These are phyloP conservation scores for Haplotaxodon microlepis DNA, from an alignment of 2,113 vertebrate genomes.

Conservation along the genomic window DNA sequence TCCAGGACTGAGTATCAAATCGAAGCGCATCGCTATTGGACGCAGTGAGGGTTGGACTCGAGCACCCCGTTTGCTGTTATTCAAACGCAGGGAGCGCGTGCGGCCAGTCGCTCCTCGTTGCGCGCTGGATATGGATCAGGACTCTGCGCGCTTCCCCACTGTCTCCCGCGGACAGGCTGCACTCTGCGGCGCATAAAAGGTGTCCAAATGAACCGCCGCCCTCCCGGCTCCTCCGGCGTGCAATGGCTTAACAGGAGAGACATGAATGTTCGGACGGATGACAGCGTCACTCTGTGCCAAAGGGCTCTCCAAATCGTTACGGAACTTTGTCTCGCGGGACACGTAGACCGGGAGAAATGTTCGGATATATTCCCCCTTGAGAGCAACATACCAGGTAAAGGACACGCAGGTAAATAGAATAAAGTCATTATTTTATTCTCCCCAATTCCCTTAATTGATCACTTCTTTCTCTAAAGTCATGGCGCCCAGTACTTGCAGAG, in stretches of 20 bases:
- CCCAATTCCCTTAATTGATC: not conserved
- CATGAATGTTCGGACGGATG: slow-evolving; percentile 85
- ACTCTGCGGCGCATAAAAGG: slow-evolving; percentile 32
- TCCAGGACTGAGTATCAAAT: not conserved
- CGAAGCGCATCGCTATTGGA: slow-evolving; percentile 41
- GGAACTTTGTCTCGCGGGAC: slow-evolving; percentile 89
- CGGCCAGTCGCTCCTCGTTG: slow-evolving; percentile 25
- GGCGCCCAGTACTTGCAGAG: not conserved
- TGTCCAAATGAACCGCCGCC: slow-evolving; percentile 56
- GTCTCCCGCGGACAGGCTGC: slow-evolving; percentile 25
- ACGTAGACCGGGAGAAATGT: slow-evolving; percentile 90
- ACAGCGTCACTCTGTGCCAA: slow-evolving; percentile 87
- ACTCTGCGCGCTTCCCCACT: slow-evolving; percentile 22
- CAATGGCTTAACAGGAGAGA: slow-evolving; percentile 80
- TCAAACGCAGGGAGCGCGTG: not conserved
- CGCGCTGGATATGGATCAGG: slow-evolving; percentile 59
- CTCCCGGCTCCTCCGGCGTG: slow-evolving; percentile 57
- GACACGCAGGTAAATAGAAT: slow-evolving; percentile 80
- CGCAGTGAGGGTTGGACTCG: slow-evolving; percentile 31
- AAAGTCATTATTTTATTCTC: not conserved
- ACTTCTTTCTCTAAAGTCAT: not conserved
- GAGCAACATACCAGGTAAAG: slow-evolving; percentile 80
- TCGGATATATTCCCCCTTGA: slow-evolving; percentile 83
- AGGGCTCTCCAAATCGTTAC: slow-evolving; percentile 91
- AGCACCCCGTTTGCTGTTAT: slow-evolving; percentile 13